Evolutionary conservation across 2,113 vertebrate species (phyloP), one percentile per base, ranked within the genome.

Genomic region (Passer domesticus): DNA sequence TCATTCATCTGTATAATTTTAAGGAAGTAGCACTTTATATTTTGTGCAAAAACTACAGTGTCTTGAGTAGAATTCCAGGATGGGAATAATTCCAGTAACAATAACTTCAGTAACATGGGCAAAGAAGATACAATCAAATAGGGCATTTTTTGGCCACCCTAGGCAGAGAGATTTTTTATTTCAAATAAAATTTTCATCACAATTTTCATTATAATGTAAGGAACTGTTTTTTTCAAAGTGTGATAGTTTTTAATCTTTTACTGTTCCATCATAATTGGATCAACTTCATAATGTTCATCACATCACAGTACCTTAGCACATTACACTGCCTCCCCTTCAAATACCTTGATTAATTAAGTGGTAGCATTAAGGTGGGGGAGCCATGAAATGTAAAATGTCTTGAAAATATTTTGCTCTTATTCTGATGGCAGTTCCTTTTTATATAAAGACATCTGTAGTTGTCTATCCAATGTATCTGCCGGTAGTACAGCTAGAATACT

Each of bases 1-100:
- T 67, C 79, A 94, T 92, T 89, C 63, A 73, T 72, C 52, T 60
- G 17, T 52, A 41, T 49, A 91, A 90, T 82, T 92, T 85, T 74
- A 91, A 91, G 76, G 64, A 91, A 84, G 83, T 27, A 92, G 64
- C 88, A 93, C 64, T 89, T 89, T 60, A 73, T 25, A 67, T 75
- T 89, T 81, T 84, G n/a, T 91, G 37, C 59, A 85, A 89, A 93
- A 93, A 91, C 85, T 60, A 72, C 37, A 63, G 69, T 11, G 31
- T 60, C 41, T 33, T 64, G 58, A 95, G 39, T 73, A 72, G 74
- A 91, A 87, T 89, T 85, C 58, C 89, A 94, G 93, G n/a, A 58
- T 39, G 41, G 25, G 22, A 60, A 37, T 37, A 24, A 37, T 25
- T 60, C 58, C 14, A 82, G 49, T 56, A 28, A 43, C 63, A 76